Conservation (phyloP, 2,113 vertebrate genomes). For the Hippocampus zosterae region DNA sequence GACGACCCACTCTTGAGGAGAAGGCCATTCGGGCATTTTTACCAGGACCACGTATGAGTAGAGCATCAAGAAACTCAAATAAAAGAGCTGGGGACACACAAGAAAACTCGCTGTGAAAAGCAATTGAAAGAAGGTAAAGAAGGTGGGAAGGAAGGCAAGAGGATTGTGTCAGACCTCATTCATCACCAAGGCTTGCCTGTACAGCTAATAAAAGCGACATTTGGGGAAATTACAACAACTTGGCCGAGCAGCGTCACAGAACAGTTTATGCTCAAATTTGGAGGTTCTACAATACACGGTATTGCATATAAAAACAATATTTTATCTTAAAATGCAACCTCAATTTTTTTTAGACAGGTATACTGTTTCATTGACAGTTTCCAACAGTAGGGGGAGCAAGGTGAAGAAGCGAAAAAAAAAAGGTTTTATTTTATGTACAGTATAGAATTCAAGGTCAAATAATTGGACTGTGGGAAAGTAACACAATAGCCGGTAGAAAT, state of each 20-base stretch:
- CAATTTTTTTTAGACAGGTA: background rate
- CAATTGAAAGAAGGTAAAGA: too few relatives aligned
- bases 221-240: too few relatives aligned
- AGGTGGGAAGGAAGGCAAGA: background rate
- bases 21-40: slow-evolving; percentile 81
- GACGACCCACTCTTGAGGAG: slow-evolving; percentile 93
- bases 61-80: slow-evolving; percentile 93
- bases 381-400: too few relatives aligned
- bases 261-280: too few relatives aligned
- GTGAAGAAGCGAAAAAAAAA: too few relatives aligned
- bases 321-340: background rate
- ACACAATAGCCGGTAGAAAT: too few relatives aligned
- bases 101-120: background rate
- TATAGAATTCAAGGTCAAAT: too few relatives aligned
- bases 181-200: background rate
- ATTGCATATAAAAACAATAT: background rate
- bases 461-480: too few relatives aligned
- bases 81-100: slow-evolving; percentile 78
- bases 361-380: background rate
- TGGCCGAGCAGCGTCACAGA: too few relatives aligned
- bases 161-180: background rate
- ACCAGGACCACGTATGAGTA: slow-evolving; percentile 96
- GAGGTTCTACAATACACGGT: too few relatives aligned
- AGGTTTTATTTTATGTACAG: too few relatives aligned
- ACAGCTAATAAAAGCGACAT: too few relatives aligned